Base-by-base conservation (phyloP, 2,113 vertebrate genomes). In the Heterotis niloticus region DNA sequence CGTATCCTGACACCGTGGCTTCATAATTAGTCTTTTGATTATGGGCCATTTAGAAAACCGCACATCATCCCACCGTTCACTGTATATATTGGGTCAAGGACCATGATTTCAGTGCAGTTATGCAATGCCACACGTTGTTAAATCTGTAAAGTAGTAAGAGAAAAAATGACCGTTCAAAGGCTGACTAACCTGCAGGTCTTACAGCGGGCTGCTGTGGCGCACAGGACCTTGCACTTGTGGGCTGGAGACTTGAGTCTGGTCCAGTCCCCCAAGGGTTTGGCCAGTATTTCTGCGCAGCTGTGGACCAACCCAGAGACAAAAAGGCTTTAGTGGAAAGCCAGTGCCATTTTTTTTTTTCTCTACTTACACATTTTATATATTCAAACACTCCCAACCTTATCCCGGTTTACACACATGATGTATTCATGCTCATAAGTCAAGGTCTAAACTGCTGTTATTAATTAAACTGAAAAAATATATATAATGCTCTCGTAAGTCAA, bases 1-100 rank as follows among this genome's bases (percentile, higher is more conserved):
- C 18, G 20, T 52, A 14, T 64, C 34, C 44, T 13, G 23, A 12
- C 76, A 68, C 51, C 62, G 14, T 7, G 64, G 76, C 64, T 10
- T 10, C 44, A 24, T 77, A 56, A 56, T 67, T 18, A 56, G 44
- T 24, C 76, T 77, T 67, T 64, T 77, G 76, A 67, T 64, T 51
- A 76, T 67, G 17, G 24, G 16, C 52, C 64, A 54, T 77, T 24
- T 67, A 65, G 24, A 77, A 77, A 67, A 24, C 18, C 17, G 34
- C 64, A 44, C 64, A 28, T 68, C 18, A 67, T 77, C 20, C 76
- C 64, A 67, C 54, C 24, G 28, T 77, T 67, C 24, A 16, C 54
- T 62, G 34, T 56, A 72, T 72, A 54, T 23, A 24, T 65, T 24
- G 44, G 64, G 64, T 66, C 65, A 59, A 59, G 52, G 44, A 18